Evolutionary conservation across 1,140 invertebrate genomes (phyloP).

Genomic region (Littorina saxatilis): DNA sequence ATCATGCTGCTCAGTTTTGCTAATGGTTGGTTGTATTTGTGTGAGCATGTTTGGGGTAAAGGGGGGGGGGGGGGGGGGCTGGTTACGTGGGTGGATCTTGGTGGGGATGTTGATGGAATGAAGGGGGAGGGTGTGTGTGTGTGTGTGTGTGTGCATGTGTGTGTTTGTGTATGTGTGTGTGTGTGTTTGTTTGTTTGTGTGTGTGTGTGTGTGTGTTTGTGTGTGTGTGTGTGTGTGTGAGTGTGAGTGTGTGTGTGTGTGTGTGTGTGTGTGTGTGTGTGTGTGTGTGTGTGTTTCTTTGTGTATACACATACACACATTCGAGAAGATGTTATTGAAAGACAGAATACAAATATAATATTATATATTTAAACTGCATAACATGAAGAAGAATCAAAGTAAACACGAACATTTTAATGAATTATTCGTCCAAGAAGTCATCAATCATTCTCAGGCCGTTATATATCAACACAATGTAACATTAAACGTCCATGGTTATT

Average conservation of each 20-base stretch:
- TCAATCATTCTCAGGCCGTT: too few species aligned
- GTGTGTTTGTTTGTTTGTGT: too few species aligned
- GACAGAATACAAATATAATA: neutral
- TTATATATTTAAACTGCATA: slow-evolving; percentile 7
- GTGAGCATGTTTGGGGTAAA: neutral
- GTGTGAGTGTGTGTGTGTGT: slow-evolving; percentile 9
- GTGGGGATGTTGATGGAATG: slow-evolving; percentile 2
- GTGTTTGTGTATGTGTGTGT: too few species aligned
- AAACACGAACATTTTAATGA: neutral
- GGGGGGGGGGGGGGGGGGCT: too few species aligned
- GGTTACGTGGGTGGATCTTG: neutral
- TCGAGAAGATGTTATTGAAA: neutral
- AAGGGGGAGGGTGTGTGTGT: too few species aligned
- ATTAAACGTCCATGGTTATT: too few species aligned
- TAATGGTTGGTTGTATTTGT: slow-evolving; percentile 1
- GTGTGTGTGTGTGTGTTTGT: too few species aligned
- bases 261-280: neutral
- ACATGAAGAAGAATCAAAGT: slow-evolving; percentile 14
- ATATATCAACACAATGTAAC: too few species aligned
- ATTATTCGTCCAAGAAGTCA: too few species aligned
- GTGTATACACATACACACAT: neutral
- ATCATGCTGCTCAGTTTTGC: too few species aligned
- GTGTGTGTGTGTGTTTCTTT: too few species aligned
- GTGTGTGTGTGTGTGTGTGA: slow-evolving; percentile 35
- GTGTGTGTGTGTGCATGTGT: too few species aligned